phyloP scores from a whole-genome alignment of 1,140 invertebrate genomes.

The Ptiloglossa arizonensis region DNA sequence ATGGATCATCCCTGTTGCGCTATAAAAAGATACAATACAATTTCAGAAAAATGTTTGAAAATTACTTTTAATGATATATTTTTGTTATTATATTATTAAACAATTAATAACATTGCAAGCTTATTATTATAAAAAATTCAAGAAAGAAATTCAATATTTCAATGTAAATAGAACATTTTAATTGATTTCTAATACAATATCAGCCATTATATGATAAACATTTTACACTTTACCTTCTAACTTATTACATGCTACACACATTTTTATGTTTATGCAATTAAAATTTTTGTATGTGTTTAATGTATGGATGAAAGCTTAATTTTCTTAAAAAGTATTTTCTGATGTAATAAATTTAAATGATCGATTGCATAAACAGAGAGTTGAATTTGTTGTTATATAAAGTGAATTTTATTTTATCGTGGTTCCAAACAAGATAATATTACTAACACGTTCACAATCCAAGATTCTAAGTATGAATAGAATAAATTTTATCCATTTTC shows the following conservation, averaged over 20 bases:
- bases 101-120: slow-evolving; percentile 15
- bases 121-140: slow-evolving; percentile 25
- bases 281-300: background rate
- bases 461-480: too few relatives aligned
- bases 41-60: slow-evolving; percentile 34
- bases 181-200: slow-evolving; percentile 29
- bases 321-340: background rate
- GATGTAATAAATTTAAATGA: background rate
- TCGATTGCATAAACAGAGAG: background rate
- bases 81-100: slow-evolving; percentile 37
- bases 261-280: background rate
- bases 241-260: slow-evolving; percentile 34
- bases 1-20: slow-evolving; percentile 91
- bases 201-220: slow-evolving; percentile 16
- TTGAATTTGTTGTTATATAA: background rate
- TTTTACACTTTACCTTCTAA: slow-evolving; percentile 4
- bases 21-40: slow-evolving; percentile 80
- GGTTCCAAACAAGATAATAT: background rate
- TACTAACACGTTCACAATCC: too few relatives aligned
- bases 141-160: slow-evolving; percentile 35
- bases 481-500: too few relatives aligned
- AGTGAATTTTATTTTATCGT: background rate
- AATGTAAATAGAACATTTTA: slow-evolving; percentile 48
- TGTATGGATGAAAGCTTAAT: background rate
- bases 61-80: background rate